Base-by-base conservation (phyloP, 2,113 vertebrate genomes). In the Rhipidura dahli region DNA sequence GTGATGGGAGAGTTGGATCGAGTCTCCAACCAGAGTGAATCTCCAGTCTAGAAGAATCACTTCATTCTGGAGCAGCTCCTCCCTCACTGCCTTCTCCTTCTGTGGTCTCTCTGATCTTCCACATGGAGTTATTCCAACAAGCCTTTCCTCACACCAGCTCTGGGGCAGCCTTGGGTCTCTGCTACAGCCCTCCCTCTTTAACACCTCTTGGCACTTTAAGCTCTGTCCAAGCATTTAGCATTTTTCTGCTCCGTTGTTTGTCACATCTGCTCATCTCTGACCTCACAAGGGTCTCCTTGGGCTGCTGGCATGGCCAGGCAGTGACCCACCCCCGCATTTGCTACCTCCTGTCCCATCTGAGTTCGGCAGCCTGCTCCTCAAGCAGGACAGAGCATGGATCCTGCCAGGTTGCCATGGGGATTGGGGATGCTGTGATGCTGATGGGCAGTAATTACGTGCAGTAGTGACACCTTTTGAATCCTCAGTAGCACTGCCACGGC, bases 401-500 rank as follows among this genome's bases (percentile, higher is more conserved):
- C 21, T 7, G 9, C 49, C 49, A 45, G 56, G 35, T 0, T 59
- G 33, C 23, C 35, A 2, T 6, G 3, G 10, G 39, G 15, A 24
- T 1, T 15, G 49, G 59, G 54, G 31, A 37, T 13, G 37, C 57
- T 33, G 21, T 61, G 82, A 27, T 56, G 49, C n/a, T 68, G 40
- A 19, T 0, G 3, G 18, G 23, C 21, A 61, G 16, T 4, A 11
- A 51, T 31, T 5, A 8, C 0, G 0, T 20, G 22, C 11, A 56
- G 13, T 10, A 18, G 35, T 28, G 11, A 15, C 2, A 24, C 35
- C 31, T 68, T 54, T 33, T 45, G 54, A 84, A 45, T 33, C 35
- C n/a, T 83, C 68, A 37, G 50, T 1, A 69, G 50, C 54, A 37
- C 50, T 11, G 3, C 31, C n/a, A 23, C 1, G 1, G n/a, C 31